A percentile compares a stretch with the other conserved stretches of the same genome.
Evolutionary conservation across 2,888 invertebrate genomes (phyloP).

Genomic region (Callosobruchus maculatus): DNA sequence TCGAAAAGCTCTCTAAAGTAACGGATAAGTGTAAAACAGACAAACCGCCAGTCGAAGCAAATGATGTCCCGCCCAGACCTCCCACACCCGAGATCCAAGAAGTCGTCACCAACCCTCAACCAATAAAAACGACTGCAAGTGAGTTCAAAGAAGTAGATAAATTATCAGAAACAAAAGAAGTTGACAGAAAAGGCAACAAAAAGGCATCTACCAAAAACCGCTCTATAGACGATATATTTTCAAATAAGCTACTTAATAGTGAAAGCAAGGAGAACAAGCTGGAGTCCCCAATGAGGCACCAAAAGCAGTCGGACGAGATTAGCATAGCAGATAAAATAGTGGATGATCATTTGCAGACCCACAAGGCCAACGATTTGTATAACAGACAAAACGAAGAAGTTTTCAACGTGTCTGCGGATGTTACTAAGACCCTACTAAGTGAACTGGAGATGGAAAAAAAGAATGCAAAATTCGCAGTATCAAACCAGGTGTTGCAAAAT

Average conservation of each 20-base stretch:
- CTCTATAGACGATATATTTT: slow-evolving; percentile 33
- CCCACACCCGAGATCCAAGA: slow-evolving; percentile 1
- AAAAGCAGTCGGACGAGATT: slow-evolving; percentile 31
- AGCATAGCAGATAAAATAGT: slow-evolving; percentile 36
- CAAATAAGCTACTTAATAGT: slow-evolving; percentile 27
- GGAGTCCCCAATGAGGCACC: slow-evolving; percentile 20
- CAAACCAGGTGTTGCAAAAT: slow-evolving; percentile 47
- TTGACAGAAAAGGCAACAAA: slow-evolving; percentile 2
- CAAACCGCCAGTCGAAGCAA: neutral
- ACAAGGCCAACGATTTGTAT: slow-evolving; percentile 28
- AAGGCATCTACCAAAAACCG: slow-evolving; percentile 25
- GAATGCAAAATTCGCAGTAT: slow-evolving; percentile 21
- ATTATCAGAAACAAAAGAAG: neutral
- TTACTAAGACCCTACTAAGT: slow-evolving; percentile 19
- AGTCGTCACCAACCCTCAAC: neutral
- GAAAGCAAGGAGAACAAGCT: slow-evolving; percentile 34
- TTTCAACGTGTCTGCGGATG: slow-evolving; percentile 19
- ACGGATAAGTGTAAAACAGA: neutral
- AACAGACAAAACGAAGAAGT: slow-evolving; percentile 13
- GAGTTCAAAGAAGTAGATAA: too few species aligned
- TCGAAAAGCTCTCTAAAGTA: slow-evolving; percentile 3
- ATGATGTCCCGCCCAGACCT: neutral
- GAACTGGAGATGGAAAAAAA: slow-evolving; percentile 29
- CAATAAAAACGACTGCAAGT: neutral
- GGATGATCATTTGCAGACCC: slow-evolving; percentile 39